Evolutionary conservation across 2,888 invertebrate genomes (phyloP), one percentile per base, ranked within the genome.

Genomic region (Cephus pygmeus): DNA sequence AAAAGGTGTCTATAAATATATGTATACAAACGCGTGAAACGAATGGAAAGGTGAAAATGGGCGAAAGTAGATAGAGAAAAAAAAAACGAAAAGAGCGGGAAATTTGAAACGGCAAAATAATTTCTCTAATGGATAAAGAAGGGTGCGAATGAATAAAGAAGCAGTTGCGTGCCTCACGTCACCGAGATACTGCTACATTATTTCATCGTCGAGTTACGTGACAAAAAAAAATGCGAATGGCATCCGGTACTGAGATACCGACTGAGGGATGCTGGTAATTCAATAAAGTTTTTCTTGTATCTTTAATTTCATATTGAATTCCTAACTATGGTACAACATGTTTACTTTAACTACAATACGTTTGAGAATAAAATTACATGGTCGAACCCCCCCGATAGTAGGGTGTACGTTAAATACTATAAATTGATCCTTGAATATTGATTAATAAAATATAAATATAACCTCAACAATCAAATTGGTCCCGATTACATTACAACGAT

Each of bases 1-100:
- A 76, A 73, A 73, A 34, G 73, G 34, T n/a, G 34, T 73, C 40
- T 68, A 68, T 73, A 40, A 40, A 36, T 79, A 33, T 73, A 33
- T 71, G 34, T 69, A 31, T 68, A 15, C 36, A 34, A 69, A 12
- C 35, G 73, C 23, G 23, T 35, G n/a, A 12, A 34, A 69, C 34
- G 31, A 31, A 40, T 36, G 33, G 40, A 30, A 74, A 30, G 75
- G 15, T 76, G 30, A 73, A 15, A 56, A 68, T 35, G 73, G 56
- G 23, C 23, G 23, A 9, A 56, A 9, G 56, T 23, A 12, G 23
- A 56, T 1, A 9, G 9, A 23, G 9, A 56, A 1, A 56, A 56
- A 6, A 40, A 4, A 23, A 56, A 2, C 9, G 23, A 15, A 40
- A 15, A 40, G 23, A 56, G 56, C 56, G 56, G 56, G 56, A 56